A percentile compares a stretch with the other conserved stretches of the same genome.
phyloP scores from a whole-genome alignment of 2,888 invertebrate genomes.

The Diabrotica balteata region DNA sequence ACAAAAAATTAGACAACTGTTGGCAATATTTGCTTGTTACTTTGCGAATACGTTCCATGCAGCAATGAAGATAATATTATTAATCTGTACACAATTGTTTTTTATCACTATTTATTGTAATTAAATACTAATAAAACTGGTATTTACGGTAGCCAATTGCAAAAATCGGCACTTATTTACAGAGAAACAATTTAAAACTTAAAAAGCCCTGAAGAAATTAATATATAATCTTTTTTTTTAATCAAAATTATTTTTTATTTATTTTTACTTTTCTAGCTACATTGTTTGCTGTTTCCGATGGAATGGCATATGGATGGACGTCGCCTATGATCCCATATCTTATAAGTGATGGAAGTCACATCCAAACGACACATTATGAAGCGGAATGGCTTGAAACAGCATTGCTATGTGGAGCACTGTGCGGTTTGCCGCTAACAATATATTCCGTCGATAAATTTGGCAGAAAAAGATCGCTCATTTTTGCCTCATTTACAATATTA shows the following conservation, averaged over 20 bases:
- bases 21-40: too few relatives aligned
- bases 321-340: conserved; percentile 57
- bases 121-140: too few relatives aligned
- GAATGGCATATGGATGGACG: conserved; percentile 60
- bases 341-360: conserved; percentile 46
- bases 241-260: neutral
- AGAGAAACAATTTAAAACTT: too few relatives aligned
- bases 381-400: conserved; percentile 50
- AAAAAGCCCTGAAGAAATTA: too few relatives aligned
- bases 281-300: conserved; percentile 58
- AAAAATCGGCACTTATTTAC: too few relatives aligned
- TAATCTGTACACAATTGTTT: too few relatives aligned
- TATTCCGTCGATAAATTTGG: conserved; percentile 53
- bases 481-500: conserved; percentile 52
- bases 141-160: too few relatives aligned
- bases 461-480: conserved; percentile 53
- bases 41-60: too few relatives aligned
- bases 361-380: conserved; percentile 47
- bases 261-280: conserved; percentile 50
- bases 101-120: too few relatives aligned
- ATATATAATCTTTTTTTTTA: too few relatives aligned
- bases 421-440: conserved; percentile 54
- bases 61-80: too few relatives aligned
- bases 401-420: conserved; percentile 46
- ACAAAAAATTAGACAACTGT: too few relatives aligned